phyloP scores from a whole-genome alignment of 53 echinoderm and acorn worm species.

The Hippasteria phrygiana region DNA sequence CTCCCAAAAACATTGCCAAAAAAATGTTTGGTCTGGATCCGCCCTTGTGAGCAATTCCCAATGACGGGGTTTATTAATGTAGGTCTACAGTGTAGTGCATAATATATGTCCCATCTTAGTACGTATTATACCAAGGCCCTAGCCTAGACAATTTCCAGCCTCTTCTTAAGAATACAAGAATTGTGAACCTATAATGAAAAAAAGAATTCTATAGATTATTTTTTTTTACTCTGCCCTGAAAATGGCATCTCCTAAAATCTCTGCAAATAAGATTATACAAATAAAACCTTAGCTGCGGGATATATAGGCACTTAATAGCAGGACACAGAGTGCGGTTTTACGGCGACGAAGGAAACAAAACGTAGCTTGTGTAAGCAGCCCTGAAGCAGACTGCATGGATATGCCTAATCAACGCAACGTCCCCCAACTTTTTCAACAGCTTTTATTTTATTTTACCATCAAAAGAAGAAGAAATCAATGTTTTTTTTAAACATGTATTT shows the following conservation, averaged over 20 bases:
- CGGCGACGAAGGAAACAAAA: constrained; percentile 10
- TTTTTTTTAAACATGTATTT: no score
- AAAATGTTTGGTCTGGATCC: no score
- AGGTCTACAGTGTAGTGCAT: no score
- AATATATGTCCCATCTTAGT: no score
- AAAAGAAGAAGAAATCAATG: no score
- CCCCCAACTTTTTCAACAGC: neutral
- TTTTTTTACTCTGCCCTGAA: neutral
- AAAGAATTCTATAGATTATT: neutral
- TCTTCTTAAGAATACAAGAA: neutral
- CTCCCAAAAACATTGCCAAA: no score
- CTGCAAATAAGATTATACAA: constrained; percentile 43
- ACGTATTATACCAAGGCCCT: no score
- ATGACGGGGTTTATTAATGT: no score
- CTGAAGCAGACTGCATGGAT: constrained; percentile 15
- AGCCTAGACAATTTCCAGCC: no score
- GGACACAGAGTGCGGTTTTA: constrained; percentile 15
- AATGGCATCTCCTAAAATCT: constrained; percentile 50
- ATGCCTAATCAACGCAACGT: neutral
- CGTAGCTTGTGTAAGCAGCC: constrained; percentile 56
- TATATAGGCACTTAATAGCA: constrained; percentile 53
- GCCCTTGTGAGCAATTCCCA: no score
- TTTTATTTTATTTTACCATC: neutral
- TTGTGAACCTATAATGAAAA: neutral
- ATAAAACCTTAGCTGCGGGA: constrained; percentile 29